Conservation (phyloP, 1,140 invertebrate species). For the Apocrypta bakeri region DNA sequence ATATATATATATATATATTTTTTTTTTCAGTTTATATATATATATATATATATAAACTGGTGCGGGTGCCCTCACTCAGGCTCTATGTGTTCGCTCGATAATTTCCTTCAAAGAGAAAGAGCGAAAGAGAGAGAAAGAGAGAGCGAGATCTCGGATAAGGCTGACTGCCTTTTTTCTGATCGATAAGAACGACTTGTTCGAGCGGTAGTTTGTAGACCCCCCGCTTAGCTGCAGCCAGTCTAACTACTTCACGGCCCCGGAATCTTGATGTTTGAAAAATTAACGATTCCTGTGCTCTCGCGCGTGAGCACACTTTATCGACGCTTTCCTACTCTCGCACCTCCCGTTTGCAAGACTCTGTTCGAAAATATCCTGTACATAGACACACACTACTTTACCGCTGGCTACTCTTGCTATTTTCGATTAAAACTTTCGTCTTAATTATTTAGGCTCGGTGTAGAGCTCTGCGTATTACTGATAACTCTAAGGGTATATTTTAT, state of each 20-base stretch:
- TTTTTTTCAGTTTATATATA: neutral
- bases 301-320: neutral
- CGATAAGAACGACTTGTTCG: conserved; percentile 36
- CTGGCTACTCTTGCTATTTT: too few relatives aligned
- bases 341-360: too few relatives aligned
- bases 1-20: neutral
- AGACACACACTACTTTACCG: too few relatives aligned
- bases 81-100: conserved; percentile 16
- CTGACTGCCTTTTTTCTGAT: conserved; percentile 39
- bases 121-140: neutral
- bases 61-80: neutral
- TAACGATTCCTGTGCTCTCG: neutral
- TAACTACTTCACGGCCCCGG: neutral
- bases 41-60: neutral
- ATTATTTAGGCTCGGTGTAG: too few relatives aligned
- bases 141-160: conserved; percentile 22
- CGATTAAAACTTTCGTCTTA: too few relatives aligned
- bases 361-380: too few relatives aligned
- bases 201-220: conserved; percentile 24
- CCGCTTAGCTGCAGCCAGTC: neutral
- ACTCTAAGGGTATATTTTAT: too few relatives aligned
- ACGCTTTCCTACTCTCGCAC: neutral
- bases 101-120: conserved; percentile 4
- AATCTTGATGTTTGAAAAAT: conserved; percentile 33
- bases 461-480: too few relatives aligned